Conservation (phyloP, 2,113 vertebrate genomes). For the Ptychochromis oligacanthus region DNA sequence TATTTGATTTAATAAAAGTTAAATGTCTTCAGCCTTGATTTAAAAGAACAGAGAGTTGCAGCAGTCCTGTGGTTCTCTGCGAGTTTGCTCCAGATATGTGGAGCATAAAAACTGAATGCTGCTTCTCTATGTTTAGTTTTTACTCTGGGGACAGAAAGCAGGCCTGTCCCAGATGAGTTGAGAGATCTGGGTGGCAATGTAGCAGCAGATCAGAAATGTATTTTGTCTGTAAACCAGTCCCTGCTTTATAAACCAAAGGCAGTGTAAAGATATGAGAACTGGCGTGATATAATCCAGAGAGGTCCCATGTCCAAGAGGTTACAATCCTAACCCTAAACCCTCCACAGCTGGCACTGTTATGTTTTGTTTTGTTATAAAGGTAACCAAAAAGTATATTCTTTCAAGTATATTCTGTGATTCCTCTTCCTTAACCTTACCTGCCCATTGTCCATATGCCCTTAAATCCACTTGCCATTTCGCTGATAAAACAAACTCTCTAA, state of each 20-base stretch:
- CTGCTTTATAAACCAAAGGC: not conserved
- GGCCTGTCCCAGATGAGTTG: not conserved
- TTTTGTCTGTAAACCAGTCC: not conserved
- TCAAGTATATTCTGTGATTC: not conserved
- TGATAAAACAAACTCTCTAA: slow-evolving; percentile 72
- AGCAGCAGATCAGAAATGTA: not conserved
- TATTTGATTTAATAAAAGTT: not conserved
- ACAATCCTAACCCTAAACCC: not conserved
- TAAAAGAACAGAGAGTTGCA: not conserved
- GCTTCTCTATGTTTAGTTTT: not conserved
- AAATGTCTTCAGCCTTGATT: not conserved
- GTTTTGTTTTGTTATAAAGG: not conserved
- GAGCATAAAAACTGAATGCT: not conserved
- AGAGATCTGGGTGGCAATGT: not conserved
- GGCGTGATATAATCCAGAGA: not conserved
- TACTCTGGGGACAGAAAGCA: not conserved
- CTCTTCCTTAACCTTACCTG: slow-evolving; percentile 68
- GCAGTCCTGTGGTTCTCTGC: not conserved
- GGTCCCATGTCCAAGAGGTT: not conserved
- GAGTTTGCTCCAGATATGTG: not conserved
- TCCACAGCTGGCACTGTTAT: not conserved
- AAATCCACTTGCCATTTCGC: slow-evolving; percentile 71
- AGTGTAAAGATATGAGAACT: not conserved
- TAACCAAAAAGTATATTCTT: not conserved
- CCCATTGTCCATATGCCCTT: slow-evolving; percentile 76